A percentile compares a stretch with the other conserved stretches of the same genome.
Conservation (phyloP, 1,140 invertebrate genomes). For the Tigriopus japonicus region DNA sequence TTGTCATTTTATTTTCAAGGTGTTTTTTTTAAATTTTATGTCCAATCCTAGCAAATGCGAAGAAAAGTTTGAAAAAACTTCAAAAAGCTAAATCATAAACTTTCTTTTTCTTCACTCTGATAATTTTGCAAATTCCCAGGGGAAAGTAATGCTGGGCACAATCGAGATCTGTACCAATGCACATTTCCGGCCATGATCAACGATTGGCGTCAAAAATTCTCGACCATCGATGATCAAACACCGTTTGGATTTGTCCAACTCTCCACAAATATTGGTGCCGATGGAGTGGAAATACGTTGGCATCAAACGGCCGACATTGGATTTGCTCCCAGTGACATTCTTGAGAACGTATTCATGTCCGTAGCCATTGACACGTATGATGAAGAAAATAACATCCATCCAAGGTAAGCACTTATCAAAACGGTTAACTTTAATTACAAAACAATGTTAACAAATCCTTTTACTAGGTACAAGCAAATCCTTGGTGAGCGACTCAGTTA, state of each 20-base stretch:
- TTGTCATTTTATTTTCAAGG: no score
- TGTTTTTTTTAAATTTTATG: no score
- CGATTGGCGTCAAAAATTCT: neutral
- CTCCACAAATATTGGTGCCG: neutral
- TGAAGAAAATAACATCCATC: neutral
- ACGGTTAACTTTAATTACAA: neutral
- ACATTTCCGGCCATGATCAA: conserved; percentile 8
- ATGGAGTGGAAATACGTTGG: neutral
- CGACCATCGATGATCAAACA: neutral
- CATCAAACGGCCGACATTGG: conserved; percentile 3
- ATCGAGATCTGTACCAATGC: conserved; percentile 5
- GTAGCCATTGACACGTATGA: conserved; percentile 4
- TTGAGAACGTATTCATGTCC: conserved; percentile 3
- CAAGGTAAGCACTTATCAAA: neutral
- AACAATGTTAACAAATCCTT: neutral
- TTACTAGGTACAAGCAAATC: conserved; percentile 1
- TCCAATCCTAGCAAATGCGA: no score
- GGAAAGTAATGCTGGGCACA: neutral
- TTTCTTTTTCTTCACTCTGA: no score
- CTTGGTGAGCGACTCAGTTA: neutral
- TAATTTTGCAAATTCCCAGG: no score
- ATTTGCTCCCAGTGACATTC: neutral
- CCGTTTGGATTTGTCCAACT: conserved; percentile 12
- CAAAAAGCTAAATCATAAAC: no score
- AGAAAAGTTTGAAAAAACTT: no score